phyloP scores from a whole-genome alignment of 2,888 invertebrate genomes.

The Phyto melanocephala region DNA sequence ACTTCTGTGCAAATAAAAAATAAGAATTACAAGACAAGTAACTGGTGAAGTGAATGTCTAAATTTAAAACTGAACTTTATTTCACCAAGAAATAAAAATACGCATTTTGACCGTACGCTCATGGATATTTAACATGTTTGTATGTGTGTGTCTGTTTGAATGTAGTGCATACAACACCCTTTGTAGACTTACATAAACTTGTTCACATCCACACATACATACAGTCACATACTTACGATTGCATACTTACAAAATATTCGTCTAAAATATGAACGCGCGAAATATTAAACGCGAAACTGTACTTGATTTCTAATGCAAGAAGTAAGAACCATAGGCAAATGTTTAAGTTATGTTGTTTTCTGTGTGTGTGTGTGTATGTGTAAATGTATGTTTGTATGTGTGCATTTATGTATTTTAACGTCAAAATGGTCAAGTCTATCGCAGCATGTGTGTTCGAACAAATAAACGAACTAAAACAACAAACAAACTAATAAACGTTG shows the following conservation, averaged over 20 bases:
- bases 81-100: too few relatives aligned
- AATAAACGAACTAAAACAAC: conserved; percentile 57
- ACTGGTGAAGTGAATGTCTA: too few relatives aligned
- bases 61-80: too few relatives aligned
- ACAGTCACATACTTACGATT: conserved; percentile 11
- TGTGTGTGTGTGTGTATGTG: background rate
- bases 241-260: conserved; percentile 48
- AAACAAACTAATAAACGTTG: conserved; percentile 36
- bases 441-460: conserved; percentile 71
- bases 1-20: too few relatives aligned
- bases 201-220: background rate
- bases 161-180: conserved; percentile 43
- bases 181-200: conserved; percentile 34
- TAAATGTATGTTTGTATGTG: background rate
- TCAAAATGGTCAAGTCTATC: conserved; percentile 64
- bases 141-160: background rate
- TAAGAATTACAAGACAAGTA: too few relatives aligned
- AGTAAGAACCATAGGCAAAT: conserved; percentile 57
- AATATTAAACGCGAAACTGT: conserved; percentile 72
- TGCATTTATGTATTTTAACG: background rate
- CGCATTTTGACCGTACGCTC: background rate
- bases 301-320: conserved; percentile 65
- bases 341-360: conserved; percentile 16
- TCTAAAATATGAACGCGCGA: conserved; percentile 66
- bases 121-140: background rate